Evolutionary conservation across 1,140 invertebrate genomes (phyloP).

Genomic region (Philotrypesis tridentata): DNA sequence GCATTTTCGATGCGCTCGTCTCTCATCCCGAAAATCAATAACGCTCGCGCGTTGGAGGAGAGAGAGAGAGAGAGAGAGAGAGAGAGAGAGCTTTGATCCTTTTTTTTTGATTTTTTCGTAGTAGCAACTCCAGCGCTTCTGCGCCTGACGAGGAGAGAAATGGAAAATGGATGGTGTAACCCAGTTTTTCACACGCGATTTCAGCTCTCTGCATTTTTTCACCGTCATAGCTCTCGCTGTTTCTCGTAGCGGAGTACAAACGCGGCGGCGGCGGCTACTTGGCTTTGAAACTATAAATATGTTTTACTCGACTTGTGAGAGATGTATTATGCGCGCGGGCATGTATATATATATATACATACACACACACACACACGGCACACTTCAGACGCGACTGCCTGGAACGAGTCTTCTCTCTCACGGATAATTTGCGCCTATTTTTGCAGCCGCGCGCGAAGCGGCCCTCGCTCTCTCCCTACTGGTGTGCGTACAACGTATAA

Average conservation of each 20-base stretch:
- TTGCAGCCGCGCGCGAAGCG: neutral
- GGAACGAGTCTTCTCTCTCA: neutral
- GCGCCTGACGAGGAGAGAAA: no score
- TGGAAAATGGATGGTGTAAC: no score
- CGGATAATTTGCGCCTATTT: constrained; percentile 21
- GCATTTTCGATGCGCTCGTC: neutral
- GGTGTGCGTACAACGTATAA: no score
- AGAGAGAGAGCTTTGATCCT: neutral
- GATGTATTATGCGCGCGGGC: neutral
- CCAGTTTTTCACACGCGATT: no score
- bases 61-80: no score
- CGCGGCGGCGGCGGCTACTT: neutral
- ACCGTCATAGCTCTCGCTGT: no score
- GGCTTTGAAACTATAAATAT: neutral
- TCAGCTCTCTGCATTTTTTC: no score
- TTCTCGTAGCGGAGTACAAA: no score
- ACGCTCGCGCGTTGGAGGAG: neutral
- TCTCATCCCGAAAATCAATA: neutral
- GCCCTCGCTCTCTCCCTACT: neutral
- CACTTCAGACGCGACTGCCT: neutral
- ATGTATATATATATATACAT: no score
- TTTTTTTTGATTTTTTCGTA: neutral
- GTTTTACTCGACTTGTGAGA: neutral
- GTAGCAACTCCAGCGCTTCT: no score
- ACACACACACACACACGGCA: no score